Percentiles rank a stretch among this genome's conserved stretches.
These are phyloP conservation scores for Drosophila ambigua DNA, from an alignment of 1,140 invertebrate species.

Conservation along the genomic window DNA sequence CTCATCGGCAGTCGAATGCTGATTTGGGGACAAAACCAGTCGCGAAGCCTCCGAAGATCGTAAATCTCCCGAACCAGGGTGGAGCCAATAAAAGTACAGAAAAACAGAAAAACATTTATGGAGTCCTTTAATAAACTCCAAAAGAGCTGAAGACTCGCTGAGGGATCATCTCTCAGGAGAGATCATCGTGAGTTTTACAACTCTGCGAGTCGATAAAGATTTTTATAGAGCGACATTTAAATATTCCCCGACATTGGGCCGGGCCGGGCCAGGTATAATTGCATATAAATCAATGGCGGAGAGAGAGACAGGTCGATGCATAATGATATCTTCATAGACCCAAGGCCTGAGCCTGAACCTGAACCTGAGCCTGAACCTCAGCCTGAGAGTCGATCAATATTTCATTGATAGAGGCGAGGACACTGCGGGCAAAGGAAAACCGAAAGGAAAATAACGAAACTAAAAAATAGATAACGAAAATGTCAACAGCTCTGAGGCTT, in stretches of 20 bases:
- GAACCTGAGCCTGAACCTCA: too few relatives aligned
- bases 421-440: slow-evolving; percentile 40
- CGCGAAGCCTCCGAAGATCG: slow-evolving; percentile 10
- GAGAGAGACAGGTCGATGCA: slow-evolving; percentile 45
- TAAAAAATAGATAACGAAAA: slow-evolving; percentile 61
- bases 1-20: slow-evolving; percentile 15
- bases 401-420: slow-evolving; percentile 71
- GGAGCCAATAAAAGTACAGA: slow-evolving; percentile 33
- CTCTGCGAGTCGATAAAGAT: slow-evolving; percentile 52
- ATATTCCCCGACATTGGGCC: slow-evolving; percentile 46
- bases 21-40: slow-evolving; percentile 34
- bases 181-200: slow-evolving; percentile 37
- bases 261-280: slow-evolving; percentile 40
- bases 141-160: not conserved
- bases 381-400: slow-evolving; percentile 62
- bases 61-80: slow-evolving; percentile 34
- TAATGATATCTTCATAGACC: slow-evolving; percentile 73
- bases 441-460: slow-evolving; percentile 37
- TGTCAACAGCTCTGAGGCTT: slow-evolving; percentile 68
- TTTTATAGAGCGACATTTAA: slow-evolving; percentile 72
- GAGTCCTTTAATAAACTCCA: slow-evolving; percentile 74
- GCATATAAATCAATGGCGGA: slow-evolving; percentile 63
- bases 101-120: slow-evolving; percentile 52
- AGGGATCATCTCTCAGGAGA: slow-evolving; percentile 4
- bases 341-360: not conserved